Conservation (phyloP, 2,113 vertebrate species). For the Fukomys damarensis region DNA sequence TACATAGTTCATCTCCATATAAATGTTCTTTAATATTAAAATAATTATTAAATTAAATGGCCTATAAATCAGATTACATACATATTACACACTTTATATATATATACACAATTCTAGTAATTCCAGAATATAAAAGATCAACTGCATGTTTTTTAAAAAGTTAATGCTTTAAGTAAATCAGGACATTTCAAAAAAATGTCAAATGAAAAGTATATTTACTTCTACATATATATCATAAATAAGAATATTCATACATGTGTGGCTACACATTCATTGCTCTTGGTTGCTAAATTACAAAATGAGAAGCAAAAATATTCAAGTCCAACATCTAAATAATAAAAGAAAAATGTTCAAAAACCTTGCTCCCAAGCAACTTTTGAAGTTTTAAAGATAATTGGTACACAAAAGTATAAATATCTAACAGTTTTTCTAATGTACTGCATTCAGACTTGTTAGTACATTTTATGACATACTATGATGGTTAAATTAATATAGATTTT, state of each 20-base stretch:
- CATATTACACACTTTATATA: background rate
- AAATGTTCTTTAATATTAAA: background rate
- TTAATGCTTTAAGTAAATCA: background rate
- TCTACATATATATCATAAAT: background rate
- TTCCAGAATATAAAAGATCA: background rate
- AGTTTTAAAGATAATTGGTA: background rate
- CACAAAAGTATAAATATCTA: background rate
- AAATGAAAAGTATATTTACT: background rate
- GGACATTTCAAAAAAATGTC: background rate
- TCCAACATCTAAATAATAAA: background rate
- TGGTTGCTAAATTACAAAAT: background rate
- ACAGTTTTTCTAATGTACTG: background rate
- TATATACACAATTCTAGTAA: too few relatives aligned
- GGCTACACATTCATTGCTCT: background rate
- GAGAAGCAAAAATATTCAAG: background rate
- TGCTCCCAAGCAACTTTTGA: background rate
- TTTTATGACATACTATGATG: background rate
- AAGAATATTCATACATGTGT: background rate
- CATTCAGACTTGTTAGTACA: background rate
- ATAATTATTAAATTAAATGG: background rate
- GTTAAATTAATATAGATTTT: background rate
- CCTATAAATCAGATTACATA: background rate
- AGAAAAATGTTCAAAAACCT: background rate
- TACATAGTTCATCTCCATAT: background rate
- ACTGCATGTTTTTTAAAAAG: background rate